Evolutionary conservation across 2,797 vertebrate species (phyloP).

Genomic region (Numenius phaeopus): DNA sequence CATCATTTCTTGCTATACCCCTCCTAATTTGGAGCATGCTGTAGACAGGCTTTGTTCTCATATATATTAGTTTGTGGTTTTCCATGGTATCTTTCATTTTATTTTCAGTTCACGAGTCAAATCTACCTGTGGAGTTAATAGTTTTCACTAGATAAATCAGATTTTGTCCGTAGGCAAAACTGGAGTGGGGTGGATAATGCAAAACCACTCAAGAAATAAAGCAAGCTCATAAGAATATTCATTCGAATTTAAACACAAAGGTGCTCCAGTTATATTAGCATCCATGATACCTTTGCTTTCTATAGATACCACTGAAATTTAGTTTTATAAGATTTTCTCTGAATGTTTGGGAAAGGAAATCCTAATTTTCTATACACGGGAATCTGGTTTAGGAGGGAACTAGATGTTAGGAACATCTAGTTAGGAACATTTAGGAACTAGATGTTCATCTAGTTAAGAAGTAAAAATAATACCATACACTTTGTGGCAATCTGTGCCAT

Average conservation of each 20-base stretch:
- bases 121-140: not conserved
- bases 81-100: not conserved
- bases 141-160: not conserved
- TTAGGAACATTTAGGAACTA: no score
- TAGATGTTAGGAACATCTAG: no score
- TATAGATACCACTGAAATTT: not conserved
- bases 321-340: not conserved
- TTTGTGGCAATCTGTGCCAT: not conserved
- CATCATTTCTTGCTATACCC: not conserved
- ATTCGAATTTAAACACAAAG: not conserved
- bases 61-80: not conserved
- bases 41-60: not conserved
- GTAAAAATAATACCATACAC: not conserved
- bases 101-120: not conserved
- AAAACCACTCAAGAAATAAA: not conserved
- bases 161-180: not conserved
- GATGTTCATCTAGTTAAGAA: not conserved
- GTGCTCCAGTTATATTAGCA: not conserved
- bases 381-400: not conserved
- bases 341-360: not conserved
- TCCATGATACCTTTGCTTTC: not conserved
- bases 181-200: not conserved
- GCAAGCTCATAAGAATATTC: not conserved
- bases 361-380: not conserved
- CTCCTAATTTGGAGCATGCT: not conserved